Evolutionary conservation across 2,888 invertebrate species (phyloP), one percentile per base, ranked within the genome.

Genomic region (Clanis bilineata): DNA sequence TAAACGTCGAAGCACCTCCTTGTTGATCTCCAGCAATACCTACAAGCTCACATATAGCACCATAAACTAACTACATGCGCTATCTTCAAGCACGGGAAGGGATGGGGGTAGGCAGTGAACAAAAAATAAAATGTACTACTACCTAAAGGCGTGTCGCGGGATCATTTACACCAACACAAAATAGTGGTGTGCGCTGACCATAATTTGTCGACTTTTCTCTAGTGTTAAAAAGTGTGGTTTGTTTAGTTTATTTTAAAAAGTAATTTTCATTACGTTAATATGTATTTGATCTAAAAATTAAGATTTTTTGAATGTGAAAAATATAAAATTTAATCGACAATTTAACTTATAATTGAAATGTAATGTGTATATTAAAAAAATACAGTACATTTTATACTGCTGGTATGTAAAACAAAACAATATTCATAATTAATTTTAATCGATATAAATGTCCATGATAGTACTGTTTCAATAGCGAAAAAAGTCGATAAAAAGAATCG

Each of bases 101-200:
- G 68, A 60, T 62, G 68, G 68, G 67, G 70, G 69, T 67, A 71
- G 64, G 60, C 69, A 70, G 67, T 64, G 56, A 74, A 75, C 68
- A 76, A 79, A 82, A 85, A 84, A 82, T 79, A 84, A 85, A 86
- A 85, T 76, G 72, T 68, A 80, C 77, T 80, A 81, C 77, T 44
- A 68, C 76, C 71, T 58, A 59, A 64, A 68, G 68, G 67, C 66
- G 60, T 69, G 63, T 21, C 60, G 65, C 76, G 73, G 71, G 64
- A 21, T 58, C 43, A 5, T 41, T 18, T n/a, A n/a, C n/a, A 15
- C 12, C 25, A n/a, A 25, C 23, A 2, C 25, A 25, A 21, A 6
- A 21, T 10, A 3, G n/a, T 15, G 4, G 10, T 21, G 6, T 6
- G 23, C 43, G 23, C 45, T n/a, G 32, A 7, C n/a, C 9, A 6